Percentiles rank a stretch among this genome's conserved stretches.
phyloP scores from a whole-genome alignment of 1,140 invertebrate species.

The Rhagoletis pomonella region DNA sequence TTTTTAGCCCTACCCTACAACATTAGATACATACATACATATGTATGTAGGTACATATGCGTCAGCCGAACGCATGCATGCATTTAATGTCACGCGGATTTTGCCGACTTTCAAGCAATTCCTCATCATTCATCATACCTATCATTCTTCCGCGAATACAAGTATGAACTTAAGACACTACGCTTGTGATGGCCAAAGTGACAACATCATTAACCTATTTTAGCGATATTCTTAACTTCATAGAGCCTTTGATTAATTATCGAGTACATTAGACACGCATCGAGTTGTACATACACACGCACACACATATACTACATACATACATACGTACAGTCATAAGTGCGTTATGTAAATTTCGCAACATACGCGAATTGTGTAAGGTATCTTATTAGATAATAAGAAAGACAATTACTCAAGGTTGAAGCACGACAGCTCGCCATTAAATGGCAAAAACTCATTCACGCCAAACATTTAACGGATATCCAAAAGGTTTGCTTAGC shows the following conservation, averaged over 20 bases:
- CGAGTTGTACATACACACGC: too few relatives aligned
- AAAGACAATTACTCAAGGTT: too few relatives aligned
- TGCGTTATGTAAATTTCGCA: not conserved
- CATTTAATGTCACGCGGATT: conserved; percentile 10
- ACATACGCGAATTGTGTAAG: too few relatives aligned
- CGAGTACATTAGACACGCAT: not conserved
- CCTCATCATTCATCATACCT: conserved; percentile 46
- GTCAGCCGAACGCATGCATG: not conserved
- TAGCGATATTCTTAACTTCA: not conserved
- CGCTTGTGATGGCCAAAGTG: not conserved
- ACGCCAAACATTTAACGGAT: too few relatives aligned
- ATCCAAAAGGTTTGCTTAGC: too few relatives aligned
- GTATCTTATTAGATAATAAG: too few relatives aligned
- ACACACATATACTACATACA: not conserved
- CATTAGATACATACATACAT: not conserved
- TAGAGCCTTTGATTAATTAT: not conserved
- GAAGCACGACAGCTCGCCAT: too few relatives aligned
- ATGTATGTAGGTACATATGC: not conserved
- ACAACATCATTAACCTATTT: conserved; percentile 11
- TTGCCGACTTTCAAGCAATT: conserved; percentile 10
- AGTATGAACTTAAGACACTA: not conserved
- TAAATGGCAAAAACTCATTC: too few relatives aligned
- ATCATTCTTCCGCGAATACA: not conserved
- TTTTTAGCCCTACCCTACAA: too few relatives aligned
- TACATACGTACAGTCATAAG: not conserved